phyloP scores from a whole-genome alignment of 2,888 invertebrate genomes.

The Furcula furcula region DNA sequence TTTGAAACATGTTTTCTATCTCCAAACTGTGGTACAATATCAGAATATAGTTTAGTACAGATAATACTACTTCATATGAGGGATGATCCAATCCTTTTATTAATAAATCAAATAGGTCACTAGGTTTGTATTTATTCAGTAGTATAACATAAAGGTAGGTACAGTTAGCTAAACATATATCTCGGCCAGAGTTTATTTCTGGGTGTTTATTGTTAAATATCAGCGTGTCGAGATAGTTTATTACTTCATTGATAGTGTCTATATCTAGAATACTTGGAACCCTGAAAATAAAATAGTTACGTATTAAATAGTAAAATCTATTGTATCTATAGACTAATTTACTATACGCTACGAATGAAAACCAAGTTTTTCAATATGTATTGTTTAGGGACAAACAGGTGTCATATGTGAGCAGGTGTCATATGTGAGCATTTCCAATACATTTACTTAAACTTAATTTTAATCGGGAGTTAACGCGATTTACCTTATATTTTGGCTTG shows the following conservation, averaged over 20 bases:
- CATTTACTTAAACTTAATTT: too few relatives aligned
- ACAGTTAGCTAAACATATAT: slow-evolving; percentile 46
- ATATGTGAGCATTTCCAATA: too few relatives aligned
- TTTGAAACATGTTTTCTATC: slow-evolving; percentile 36
- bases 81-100: slow-evolving; percentile 16
- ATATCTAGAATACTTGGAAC: slow-evolving; percentile 35
- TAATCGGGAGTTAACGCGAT: too few relatives aligned
- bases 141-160: slow-evolving; percentile 20
- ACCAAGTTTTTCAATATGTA: too few relatives aligned
- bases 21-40: slow-evolving; percentile 32
- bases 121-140: slow-evolving; percentile 3
- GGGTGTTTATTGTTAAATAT: slow-evolving; percentile 28
- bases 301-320: too few relatives aligned
- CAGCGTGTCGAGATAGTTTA: slow-evolving; percentile 28
- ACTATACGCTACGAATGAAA: too few relatives aligned
- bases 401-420: too few relatives aligned
- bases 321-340: too few relatives aligned
- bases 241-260: slow-evolving; percentile 25
- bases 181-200: slow-evolving; percentile 38
- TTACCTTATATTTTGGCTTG: too few relatives aligned
- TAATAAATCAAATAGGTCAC: slow-evolving; percentile 3
- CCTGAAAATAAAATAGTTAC: slow-evolving; percentile 37
- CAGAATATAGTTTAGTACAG: slow-evolving; percentile 25
- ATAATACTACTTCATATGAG: slow-evolving; percentile 23
- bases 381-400: too few relatives aligned